Evolutionary conservation across 2,888 invertebrate genomes (phyloP).

Genomic region (Drosophila tripunctata): DNA sequence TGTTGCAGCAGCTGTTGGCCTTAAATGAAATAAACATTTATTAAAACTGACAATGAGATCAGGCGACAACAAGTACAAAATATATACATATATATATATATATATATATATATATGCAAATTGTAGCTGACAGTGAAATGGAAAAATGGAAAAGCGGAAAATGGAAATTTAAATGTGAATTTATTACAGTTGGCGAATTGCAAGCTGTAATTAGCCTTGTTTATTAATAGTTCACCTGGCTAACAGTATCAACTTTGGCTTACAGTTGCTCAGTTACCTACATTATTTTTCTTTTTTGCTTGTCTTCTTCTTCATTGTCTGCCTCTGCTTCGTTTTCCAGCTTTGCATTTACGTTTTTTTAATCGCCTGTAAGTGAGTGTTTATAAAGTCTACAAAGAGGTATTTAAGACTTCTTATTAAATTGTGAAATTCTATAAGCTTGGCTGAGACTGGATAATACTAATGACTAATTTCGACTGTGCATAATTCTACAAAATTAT

Average conservation of each 20-base stretch:
- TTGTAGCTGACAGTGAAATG: background rate
- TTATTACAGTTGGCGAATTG: conserved; percentile 18
- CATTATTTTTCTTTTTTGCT: background rate
- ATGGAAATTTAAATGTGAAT: conserved; percentile 15
- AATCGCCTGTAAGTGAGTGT: background rate
- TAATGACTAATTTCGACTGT: background rate
- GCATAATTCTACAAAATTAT: no score
- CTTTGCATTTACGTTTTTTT: conserved; percentile 1
- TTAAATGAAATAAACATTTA: conserved; percentile 13
- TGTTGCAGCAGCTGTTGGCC: conserved; percentile 4
- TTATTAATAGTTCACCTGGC: conserved; percentile 18
- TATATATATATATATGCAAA: background rate
- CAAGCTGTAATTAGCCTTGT: conserved; percentile 12
- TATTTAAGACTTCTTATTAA: background rate
- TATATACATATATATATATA: no score
- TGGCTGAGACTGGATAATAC: no score
- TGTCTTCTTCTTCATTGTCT: background rate
- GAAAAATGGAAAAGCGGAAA: background rate
- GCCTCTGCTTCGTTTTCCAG: no score
- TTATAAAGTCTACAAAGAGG: background rate
- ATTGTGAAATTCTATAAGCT: background rate
- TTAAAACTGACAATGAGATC: conserved; percentile 8
- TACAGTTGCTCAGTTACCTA: background rate
- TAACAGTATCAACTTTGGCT: background rate
- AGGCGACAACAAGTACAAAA: no score